A percentile compares a stretch with the other conserved stretches of the same genome.
phyloP scores from a whole-genome alignment of 2,888 invertebrate genomes.

The Fragum whitleyi region DNA sequence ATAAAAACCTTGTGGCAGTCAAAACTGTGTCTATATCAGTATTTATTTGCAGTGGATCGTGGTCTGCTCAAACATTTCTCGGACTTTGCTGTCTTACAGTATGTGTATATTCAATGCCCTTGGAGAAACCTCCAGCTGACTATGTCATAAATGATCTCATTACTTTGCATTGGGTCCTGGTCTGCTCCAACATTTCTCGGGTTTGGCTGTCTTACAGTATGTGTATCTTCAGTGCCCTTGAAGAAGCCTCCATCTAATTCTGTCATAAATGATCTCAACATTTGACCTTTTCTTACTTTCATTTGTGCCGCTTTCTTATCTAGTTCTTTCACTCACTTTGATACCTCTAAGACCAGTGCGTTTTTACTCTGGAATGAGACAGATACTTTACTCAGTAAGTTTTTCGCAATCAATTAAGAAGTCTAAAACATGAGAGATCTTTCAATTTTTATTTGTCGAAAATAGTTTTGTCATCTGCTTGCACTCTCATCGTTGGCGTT shows the following conservation, averaged over 20 bases:
- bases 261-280: slow-evolving; percentile 8
- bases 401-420: slow-evolving; percentile 34
- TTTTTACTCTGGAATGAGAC: slow-evolving; percentile 24
- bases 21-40: slow-evolving; percentile 15
- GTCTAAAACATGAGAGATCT: slow-evolving; percentile 34
- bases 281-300: slow-evolving; percentile 37
- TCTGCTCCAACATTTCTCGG: neutral
- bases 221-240: slow-evolving; percentile 11
- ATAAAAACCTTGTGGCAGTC: slow-evolving; percentile 12
- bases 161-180: slow-evolving; percentile 6
- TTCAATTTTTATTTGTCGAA: slow-evolving; percentile 21
- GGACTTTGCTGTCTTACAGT: neutral
- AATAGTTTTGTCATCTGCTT: slow-evolving; percentile 23
- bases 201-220: neutral
- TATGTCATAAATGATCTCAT: slow-evolving; percentile 12
- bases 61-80: neutral
- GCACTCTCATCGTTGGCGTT: slow-evolving; percentile 28
- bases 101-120: slow-evolving; percentile 9
- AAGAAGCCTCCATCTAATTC: slow-evolving; percentile 20
- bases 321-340: neutral
- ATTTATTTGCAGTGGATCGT: neutral
- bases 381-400: slow-evolving; percentile 17
- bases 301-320: slow-evolving; percentile 23
- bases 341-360: slow-evolving; percentile 19
- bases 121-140: slow-evolving; percentile 17